Conservation (phyloP, 2,113 vertebrate genomes). For the Panurus biarmicus region DNA sequence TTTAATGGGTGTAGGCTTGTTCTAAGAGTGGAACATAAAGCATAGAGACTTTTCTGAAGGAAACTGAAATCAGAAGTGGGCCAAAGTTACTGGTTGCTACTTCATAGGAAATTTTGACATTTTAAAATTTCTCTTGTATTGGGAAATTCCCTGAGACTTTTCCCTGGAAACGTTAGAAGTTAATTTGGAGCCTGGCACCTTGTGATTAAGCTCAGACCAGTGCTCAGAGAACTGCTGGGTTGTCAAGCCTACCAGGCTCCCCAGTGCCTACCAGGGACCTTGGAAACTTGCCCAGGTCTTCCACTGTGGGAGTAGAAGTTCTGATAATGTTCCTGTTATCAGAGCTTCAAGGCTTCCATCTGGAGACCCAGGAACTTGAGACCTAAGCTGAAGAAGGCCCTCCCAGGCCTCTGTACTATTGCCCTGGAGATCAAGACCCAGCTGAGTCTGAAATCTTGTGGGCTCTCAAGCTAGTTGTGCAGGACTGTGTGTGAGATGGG, state of each 20-base stretch:
- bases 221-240: background rate
- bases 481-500: background rate
- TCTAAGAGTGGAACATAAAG: background rate
- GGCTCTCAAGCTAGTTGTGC: background rate
- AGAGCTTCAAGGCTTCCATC: conserved; percentile 43
- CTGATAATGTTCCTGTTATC: conserved; percentile 43
- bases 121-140: background rate
- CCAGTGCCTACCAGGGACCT: background rate
- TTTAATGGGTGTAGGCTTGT: background rate
- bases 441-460: background rate
- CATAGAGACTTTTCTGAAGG: background rate
- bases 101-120: background rate
- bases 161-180: background rate
- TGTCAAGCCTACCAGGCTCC: background rate
- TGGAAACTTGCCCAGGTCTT: conserved; percentile 47
- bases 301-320: background rate
- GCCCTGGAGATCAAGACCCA: background rate
- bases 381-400: background rate
- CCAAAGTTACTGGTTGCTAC: background rate
- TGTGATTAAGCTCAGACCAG: background rate
- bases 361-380: background rate
- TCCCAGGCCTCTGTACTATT: background rate
- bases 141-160: background rate
- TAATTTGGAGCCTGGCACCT: background rate
- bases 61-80: background rate